These are phyloP conservation scores for Stenichneumon culpator DNA, from an alignment of 2,888 invertebrate species.

Conservation along the genomic window DNA sequence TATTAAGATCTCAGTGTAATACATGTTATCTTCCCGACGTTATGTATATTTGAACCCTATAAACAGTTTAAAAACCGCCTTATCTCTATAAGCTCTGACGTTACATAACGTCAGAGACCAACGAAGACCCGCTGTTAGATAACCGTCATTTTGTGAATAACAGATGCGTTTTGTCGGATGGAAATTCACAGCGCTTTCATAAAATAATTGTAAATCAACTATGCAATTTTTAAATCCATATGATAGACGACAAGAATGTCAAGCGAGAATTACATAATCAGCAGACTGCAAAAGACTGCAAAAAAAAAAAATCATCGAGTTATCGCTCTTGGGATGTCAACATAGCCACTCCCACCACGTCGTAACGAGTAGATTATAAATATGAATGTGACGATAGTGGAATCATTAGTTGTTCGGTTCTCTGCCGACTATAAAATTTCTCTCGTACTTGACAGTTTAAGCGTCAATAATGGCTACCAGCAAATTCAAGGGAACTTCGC, in stretches of 20 bases:
- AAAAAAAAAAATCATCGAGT: constrained; percentile 21
- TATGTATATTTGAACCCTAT: neutral
- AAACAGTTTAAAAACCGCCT: neutral
- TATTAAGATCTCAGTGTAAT: neutral
- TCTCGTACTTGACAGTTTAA: neutral
- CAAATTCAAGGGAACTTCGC: constrained; percentile 86
- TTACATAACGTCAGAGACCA: constrained; percentile 45
- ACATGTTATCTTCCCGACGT: constrained; percentile 8
- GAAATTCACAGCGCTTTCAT: constrained; percentile 13
- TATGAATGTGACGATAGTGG: constrained; percentile 10
- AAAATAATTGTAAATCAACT: constrained; percentile 21
- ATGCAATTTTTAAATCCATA: neutral
- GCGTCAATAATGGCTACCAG: constrained; percentile 85
- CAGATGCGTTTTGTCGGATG: neutral
- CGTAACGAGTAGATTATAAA: constrained; percentile 42
- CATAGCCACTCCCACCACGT: constrained; percentile 25
- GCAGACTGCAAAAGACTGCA: constrained; percentile 43
- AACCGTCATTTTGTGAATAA: neutral
- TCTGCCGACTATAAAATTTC: neutral
- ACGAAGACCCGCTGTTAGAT: constrained; percentile 6
- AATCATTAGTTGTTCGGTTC: constrained; percentile 8
- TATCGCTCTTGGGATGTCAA: constrained; percentile 32
- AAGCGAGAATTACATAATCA: neutral
- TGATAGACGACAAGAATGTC: neutral
- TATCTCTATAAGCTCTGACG: neutral